Conservation (phyloP, 2,797 vertebrate genomes). For the Gambelia wislizenii region DNA sequence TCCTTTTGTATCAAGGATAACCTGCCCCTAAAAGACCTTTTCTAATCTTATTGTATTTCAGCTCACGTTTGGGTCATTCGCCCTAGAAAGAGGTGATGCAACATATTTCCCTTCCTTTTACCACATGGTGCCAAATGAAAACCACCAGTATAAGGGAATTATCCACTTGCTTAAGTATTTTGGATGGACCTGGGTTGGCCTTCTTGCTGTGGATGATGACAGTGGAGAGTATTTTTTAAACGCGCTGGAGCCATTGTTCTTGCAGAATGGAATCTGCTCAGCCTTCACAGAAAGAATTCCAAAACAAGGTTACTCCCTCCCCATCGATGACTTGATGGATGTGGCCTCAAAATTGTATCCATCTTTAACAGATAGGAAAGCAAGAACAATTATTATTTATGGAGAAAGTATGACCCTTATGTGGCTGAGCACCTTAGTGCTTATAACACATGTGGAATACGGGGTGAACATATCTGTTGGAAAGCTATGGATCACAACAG, state of each 20-base stretch:
- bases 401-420: background rate
- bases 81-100: background rate
- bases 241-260: background rate
- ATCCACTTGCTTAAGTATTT: background rate
- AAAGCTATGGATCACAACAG: conserved; percentile 2
- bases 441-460: background rate
- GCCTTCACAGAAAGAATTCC: background rate
- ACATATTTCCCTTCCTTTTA: background rate
- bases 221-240: background rate
- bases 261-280: background rate
- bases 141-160: background rate
- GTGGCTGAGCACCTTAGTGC: background rate
- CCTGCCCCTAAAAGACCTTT: background rate
- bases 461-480: no score
- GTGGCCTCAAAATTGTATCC: background rate
- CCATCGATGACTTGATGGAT: no score
- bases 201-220: background rate
- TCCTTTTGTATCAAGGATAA: no score
- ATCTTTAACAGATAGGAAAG: background rate
- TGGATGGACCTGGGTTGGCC: conserved; percentile 21
- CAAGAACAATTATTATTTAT: background rate
- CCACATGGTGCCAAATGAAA: conserved; percentile 12
- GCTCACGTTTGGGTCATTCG: conserved; percentile 18
- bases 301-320: background rate
- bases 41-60: background rate